phyloP scores from a whole-genome alignment of 1,140 invertebrate genomes.

The Paramacrobiotus metropolitanus region DNA sequence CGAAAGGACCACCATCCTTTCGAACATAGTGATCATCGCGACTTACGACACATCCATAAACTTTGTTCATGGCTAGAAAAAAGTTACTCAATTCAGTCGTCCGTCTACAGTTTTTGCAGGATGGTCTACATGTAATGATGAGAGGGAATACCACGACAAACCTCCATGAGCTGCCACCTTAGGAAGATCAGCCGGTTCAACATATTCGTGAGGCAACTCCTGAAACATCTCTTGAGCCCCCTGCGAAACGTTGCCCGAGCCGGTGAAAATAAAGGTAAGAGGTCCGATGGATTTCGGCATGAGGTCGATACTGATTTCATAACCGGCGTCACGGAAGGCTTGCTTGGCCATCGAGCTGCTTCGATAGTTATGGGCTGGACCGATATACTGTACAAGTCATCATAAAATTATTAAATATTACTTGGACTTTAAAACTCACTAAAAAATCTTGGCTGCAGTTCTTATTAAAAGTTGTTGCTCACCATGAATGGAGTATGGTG shows the following conservation, averaged over 20 bases:
- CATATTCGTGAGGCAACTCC: constrained; percentile 89
- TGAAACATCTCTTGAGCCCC: constrained; percentile 94
- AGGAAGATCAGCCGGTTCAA: constrained; percentile 69
- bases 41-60: constrained; percentile 76
- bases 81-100: no score
- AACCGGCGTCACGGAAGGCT: constrained; percentile 85
- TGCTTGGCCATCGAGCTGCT: constrained; percentile 91
- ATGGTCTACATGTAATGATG: no score
- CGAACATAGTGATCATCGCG: constrained; percentile 72
- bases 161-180: constrained; percentile 91
- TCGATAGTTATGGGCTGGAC: constrained; percentile 89
- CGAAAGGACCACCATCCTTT: constrained; percentile 62
- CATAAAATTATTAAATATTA: constrained; percentile 4
- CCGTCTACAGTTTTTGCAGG: no score
- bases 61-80: constrained; percentile 54
- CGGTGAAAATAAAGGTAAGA: constrained; percentile 90
- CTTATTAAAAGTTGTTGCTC: constrained; percentile 15
- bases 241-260: constrained; percentile 50
- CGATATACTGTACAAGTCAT: constrained; percentile 53
- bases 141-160: no score
- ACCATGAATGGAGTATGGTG: constrained; percentile 99
- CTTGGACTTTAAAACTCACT: background rate
- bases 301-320: constrained; percentile 84
- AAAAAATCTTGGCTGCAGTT: no score
- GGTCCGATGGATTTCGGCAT: constrained; percentile 97